Conservation (phyloP, 2,797 vertebrate species). For the Gallirallus australis region DNA sequence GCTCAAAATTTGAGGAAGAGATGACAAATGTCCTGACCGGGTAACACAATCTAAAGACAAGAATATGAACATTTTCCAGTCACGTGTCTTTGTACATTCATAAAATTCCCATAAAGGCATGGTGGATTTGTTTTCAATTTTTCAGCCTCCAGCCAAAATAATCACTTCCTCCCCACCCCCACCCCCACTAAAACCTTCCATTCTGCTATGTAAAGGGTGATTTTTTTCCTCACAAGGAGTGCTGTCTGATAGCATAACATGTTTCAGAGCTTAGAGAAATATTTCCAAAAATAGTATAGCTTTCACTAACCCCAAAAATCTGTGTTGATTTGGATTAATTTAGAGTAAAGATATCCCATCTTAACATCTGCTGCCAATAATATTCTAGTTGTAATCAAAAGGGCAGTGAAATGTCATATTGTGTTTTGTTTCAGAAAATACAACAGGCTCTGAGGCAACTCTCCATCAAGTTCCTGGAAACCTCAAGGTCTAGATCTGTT, state of each 20-base stretch:
- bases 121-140: not conserved
- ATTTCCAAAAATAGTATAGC: not conserved
- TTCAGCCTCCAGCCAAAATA: not conserved
- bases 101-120: not conserved
- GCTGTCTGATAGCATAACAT: not conserved
- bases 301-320: not conserved
- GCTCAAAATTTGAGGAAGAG: not conserved
- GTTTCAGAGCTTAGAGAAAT: not conserved
- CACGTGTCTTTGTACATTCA: not conserved
- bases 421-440: not conserved
- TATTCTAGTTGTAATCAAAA: not conserved
- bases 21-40: not conserved
- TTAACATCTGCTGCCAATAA: not conserved
- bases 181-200: not conserved
- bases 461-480: not conserved
- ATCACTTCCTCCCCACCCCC: no score
- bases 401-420: not conserved
- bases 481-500: not conserved
- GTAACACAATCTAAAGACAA: not conserved
- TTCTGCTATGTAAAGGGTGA: not conserved
- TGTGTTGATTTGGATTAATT: not conserved
- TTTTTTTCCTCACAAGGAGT: not conserved
- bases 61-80: not conserved
- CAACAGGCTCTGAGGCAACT: not conserved
- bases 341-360: rapidly evolving